phyloP scores from a whole-genome alignment of 1,140 invertebrate genomes.

The Drosophila virilis region DNA sequence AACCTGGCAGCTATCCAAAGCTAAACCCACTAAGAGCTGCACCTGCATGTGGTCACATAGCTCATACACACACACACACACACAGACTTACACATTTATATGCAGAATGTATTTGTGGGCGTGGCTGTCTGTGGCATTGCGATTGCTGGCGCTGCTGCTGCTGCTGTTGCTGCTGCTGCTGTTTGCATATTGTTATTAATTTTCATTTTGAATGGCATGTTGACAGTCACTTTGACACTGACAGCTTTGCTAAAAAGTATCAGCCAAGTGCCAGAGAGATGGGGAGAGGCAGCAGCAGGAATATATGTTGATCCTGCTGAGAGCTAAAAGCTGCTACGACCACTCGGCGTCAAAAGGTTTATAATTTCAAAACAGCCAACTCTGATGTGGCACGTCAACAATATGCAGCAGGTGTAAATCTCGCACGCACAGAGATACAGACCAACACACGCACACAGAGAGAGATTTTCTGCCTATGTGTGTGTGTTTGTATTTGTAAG shows the following conservation, averaged over 20 bases:
- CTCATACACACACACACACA: conserved; percentile 11
- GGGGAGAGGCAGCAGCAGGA: conserved; percentile 5
- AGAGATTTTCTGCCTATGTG: conserved; percentile 3
- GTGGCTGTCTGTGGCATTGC: conserved; percentile 32
- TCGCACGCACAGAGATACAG: conserved; percentile 30
- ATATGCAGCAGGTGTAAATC: conserved; percentile 67
- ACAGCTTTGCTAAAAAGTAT: conserved; percentile 68
- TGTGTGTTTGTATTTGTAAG: conserved; percentile 29
- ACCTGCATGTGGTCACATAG: conserved; percentile 49
- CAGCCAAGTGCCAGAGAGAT: conserved; percentile 27
- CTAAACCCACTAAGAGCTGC: conserved; percentile 42
- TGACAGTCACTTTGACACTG: conserved; percentile 74
- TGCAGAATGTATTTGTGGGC: conserved; percentile 20
- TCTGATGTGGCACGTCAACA: conserved; percentile 68
- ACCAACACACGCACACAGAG: background rate
- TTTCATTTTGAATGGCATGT: conserved; percentile 76
- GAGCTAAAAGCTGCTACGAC: conserved; percentile 31
- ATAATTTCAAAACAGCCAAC: conserved; percentile 68
- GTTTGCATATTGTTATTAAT: conserved; percentile 75
- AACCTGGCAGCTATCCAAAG: conserved; percentile 33
- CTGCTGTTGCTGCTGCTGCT: conserved; percentile 46
- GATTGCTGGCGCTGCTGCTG: conserved; percentile 32
- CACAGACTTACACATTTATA: conserved; percentile 3
- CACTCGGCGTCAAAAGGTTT: conserved; percentile 66
- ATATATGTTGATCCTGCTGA: conserved; percentile 27